phyloP scores from a whole-genome alignment of 2,797 vertebrate species.

The Menidia menidia region DNA sequence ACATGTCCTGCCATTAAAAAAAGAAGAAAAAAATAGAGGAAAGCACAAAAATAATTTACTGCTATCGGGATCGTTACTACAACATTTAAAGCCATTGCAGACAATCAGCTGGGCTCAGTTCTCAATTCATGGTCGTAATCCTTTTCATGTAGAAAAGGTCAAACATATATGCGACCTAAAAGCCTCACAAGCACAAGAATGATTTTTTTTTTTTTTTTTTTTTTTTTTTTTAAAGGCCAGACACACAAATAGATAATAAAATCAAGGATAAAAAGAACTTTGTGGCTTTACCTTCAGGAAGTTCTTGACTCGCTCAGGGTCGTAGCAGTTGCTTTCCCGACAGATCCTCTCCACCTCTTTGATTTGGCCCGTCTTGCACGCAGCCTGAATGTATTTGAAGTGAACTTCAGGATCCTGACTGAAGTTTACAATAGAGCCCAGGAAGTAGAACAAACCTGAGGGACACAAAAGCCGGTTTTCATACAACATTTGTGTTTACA shows the following conservation, averaged over 20 bases:
- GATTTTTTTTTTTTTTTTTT: no score
- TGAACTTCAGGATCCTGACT: constrained; percentile 97
- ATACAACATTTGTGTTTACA: background rate
- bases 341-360: constrained; percentile 99
- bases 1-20: constrained; percentile 95
- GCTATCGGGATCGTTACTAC: constrained; percentile 81
- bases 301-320: constrained; percentile 96
- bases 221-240: no score
- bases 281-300: constrained; percentile 90
- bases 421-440: constrained; percentile 98
- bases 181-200: background rate
- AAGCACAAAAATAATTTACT: constrained; percentile 87
- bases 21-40: constrained; percentile 90
- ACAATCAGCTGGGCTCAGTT: constrained; percentile 13
- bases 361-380: constrained; percentile 96
- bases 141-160: background rate
- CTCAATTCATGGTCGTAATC: background rate
- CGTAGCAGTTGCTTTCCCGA: constrained; percentile 96
- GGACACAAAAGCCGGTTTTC: constrained; percentile 28
- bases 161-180: background rate
- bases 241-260: background rate
- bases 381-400: constrained; percentile 98
- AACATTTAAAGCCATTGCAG: constrained; percentile 52
- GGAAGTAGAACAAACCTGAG: constrained; percentile 95
- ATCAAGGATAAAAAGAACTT: background rate